Conservation (phyloP, 2,797 vertebrate species). For the Hyperoplus immaculatus region DNA sequence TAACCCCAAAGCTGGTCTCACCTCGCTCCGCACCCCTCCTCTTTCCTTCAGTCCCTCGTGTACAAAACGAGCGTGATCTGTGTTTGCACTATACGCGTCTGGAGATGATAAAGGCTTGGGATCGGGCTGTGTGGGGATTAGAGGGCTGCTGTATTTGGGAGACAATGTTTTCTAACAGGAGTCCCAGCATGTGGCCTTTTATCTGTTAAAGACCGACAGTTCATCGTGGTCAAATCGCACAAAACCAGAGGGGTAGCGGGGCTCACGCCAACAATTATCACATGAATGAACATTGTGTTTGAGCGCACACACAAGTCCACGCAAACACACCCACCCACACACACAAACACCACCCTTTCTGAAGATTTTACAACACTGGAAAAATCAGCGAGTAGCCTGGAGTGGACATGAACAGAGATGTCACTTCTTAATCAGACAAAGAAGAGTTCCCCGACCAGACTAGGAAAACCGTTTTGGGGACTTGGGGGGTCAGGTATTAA, state of each 20-base stretch:
- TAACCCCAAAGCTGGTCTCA: background rate
- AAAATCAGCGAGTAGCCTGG: no score
- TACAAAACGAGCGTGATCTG: conserved; percentile 48
- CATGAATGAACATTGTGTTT: conserved; percentile 83
- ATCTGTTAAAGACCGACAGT: conserved; percentile 80
- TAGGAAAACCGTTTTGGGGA: no score
- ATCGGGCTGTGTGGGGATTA: conserved; percentile 78
- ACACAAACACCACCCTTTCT: no score
- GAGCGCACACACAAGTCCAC: conserved; percentile 54
- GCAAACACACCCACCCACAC: conserved; percentile 12
- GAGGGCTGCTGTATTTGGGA: conserved; percentile 70
- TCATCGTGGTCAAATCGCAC: conserved; percentile 85
- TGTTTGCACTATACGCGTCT: conserved; percentile 70
- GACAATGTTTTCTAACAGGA: conserved; percentile 81
- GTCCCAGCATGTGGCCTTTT: conserved; percentile 83
- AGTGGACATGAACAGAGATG: no score
- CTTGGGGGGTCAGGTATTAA: no score
- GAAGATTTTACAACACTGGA: no score
- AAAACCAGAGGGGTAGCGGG: conserved; percentile 79
- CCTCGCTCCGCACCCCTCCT: conserved; percentile 12
- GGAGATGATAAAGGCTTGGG: conserved; percentile 78
- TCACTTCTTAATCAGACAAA: no score
- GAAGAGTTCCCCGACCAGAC: no score
- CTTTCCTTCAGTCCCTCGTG: conserved; percentile 37
- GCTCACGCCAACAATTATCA: conserved; percentile 84